Percentiles rank a stretch among this genome's conserved stretches.
These are phyloP conservation scores for Girardinichthys multiradiatus DNA, from an alignment of 2,113 vertebrate species.

Conservation along the genomic window DNA sequence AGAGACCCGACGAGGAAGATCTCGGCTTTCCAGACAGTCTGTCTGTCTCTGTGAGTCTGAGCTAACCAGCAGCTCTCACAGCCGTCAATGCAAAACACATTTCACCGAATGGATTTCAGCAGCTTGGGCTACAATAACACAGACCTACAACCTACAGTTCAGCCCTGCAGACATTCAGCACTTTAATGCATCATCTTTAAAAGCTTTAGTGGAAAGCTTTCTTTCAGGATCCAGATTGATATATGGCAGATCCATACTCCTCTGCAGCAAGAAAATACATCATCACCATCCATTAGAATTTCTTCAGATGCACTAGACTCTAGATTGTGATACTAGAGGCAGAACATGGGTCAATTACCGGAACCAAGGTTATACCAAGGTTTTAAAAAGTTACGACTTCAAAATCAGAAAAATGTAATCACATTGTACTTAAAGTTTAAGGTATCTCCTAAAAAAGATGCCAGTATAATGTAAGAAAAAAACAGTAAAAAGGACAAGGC, in stretches of 20 bases:
- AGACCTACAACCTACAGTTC: slow-evolving; percentile 46
- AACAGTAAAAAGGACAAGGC: too few relatives aligned
- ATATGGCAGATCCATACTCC: slow-evolving; percentile 18
- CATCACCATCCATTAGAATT: slow-evolving; percentile 12
- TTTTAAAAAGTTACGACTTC: neutral
- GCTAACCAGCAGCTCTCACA: slow-evolving; percentile 27
- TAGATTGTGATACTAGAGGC: neutral
- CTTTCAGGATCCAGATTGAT: slow-evolving; percentile 22
- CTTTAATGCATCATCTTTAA: slow-evolving; percentile 43
- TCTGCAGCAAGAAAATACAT: slow-evolving; percentile 26
- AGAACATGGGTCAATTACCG: neutral
- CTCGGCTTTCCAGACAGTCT: slow-evolving; percentile 42
- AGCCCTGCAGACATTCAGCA: slow-evolving; percentile 42
- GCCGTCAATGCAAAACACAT: slow-evolving; percentile 70
- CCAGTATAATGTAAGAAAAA: neutral
- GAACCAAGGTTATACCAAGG: neutral
- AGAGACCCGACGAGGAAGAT: slow-evolving; percentile 44
- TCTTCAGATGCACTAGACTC: neutral
- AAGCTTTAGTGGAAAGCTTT: slow-evolving; percentile 16
- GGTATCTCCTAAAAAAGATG: neutral
- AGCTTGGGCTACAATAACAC: slow-evolving; percentile 32
- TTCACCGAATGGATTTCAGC: slow-evolving; percentile 39
- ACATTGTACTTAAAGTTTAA: too few relatives aligned
- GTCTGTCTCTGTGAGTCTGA: slow-evolving; percentile 33
- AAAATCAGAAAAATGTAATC: neutral